Base-by-base conservation (phyloP, 1,140 invertebrate genomes). In the Holotrichia oblita region DNA sequence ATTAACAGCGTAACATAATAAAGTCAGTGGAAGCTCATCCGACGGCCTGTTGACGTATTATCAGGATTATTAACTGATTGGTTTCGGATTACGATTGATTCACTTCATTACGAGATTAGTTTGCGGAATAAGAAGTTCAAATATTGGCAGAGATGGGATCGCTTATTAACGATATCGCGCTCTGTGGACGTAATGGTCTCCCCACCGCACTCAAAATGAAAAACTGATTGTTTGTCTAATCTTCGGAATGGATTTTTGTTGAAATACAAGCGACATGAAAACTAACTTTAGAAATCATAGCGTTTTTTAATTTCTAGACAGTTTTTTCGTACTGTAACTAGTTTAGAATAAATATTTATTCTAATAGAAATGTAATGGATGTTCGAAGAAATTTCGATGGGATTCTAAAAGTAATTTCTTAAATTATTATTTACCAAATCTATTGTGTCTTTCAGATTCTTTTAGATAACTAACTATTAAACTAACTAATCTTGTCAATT, bases 61-160 rank as follows among this genome's bases (percentile, higher is more conserved):
- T 81, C 81, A 74, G 79, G 81, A 84, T 84, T 85, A 85, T 84
- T 85, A 84, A 84, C 84, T 83, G 84, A 85, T 84, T 85, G 83
- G 84, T 84, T 81, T 85, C 81, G 80, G 81, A 81, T 85, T 85
- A 82, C 83, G 82, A 83, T 83, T 84, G 82, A 82, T 83, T 83
- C 82, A 41, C 22, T 55, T 76, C 75, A 76, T 76, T 76, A 76
- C 75, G 41, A n/a, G 75, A 76, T 76, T 76, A 76, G 75, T 76
- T 76, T 76, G 75, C 73, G 17, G 73, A 74, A 44, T 44, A 74
- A 41, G 73, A 74, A 74, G 34, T 74, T 41, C 73, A 74, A 74
- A 74, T 74, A 73, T 41, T 79, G 61, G 61, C 61, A 17, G 61
- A 34, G 61, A 27, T 69, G 61, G 22, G 40, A 75, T 75, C 73